Base-by-base conservation (phyloP, 2,797 vertebrate species). In the Garrulus glandarius region DNA sequence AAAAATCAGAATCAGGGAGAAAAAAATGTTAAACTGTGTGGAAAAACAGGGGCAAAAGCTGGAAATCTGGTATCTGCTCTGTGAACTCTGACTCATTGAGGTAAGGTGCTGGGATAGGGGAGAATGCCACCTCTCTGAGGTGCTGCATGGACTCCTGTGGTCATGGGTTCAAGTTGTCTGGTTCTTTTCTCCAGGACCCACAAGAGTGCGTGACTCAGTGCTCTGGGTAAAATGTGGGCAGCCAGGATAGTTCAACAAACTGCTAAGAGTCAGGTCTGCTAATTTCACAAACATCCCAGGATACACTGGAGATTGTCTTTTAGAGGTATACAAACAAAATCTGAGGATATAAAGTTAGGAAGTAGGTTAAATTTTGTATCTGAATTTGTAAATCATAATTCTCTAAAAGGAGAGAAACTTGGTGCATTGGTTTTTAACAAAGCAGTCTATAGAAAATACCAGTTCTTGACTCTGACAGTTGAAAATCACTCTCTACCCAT, bases 161-260 rank as follows among this genome's bases (percentile, higher is more conserved):
- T 37, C 9, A 13, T 6, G 8, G 15, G 9, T 52, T 27, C 0
- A 3, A 30, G 13, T 4, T 20, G 8, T 32, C 14, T 46, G 36
- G 4, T 47, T 88, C 18, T 47, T 81, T 69, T 21, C 36, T 67
- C 21, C 29, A 67, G 43, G 23, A 46, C 20, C 5, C n/a, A 27
- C 1, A 0, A 0, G 4, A 23, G 36, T 20, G 17, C 14, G 41
- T 57, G 39, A 82, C 7, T 70, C 30, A 11, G 9, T 46, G 13
- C 6, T 9, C 5, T 10, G 9, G 78, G 53, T n/a, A 14, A 10
- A 77, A 29, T 0, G 3, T 44, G 41, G 14, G 32, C 11, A 86
- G 57, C 27, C 72, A 70, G 24, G 30, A 47, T 30, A 52, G n/a
- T 72, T 79, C 61, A 87, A 34, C 10, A 68, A 65, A 70, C 0